A percentile compares a stretch with the other conserved stretches of the same genome.
Evolutionary conservation across 2,113 vertebrate species (phyloP).

Genomic region (Murina feae): DNA sequence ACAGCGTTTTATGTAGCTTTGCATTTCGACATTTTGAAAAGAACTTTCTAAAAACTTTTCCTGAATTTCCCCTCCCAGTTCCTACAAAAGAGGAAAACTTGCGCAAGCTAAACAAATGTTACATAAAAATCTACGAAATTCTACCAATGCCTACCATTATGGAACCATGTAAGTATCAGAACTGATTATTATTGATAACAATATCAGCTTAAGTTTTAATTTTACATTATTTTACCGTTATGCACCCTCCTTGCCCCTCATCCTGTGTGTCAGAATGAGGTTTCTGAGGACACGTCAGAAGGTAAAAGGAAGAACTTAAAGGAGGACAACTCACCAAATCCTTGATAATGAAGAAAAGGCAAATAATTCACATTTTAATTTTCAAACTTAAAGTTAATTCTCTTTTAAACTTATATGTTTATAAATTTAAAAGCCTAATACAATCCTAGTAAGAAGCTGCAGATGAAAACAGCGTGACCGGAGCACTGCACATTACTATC

Average conservation of each 20-base stretch:
- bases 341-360: slow-evolving; percentile 22
- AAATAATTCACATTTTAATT: background rate
- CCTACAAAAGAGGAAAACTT: background rate
- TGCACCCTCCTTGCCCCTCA: background rate
- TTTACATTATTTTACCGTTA: background rate
- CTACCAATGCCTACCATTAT: background rate
- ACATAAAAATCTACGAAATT: background rate
- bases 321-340: slow-evolving; percentile 53
- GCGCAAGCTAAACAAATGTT: background rate
- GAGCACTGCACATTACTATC: slow-evolving; percentile 25
- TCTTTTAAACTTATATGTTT: background rate
- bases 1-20: slow-evolving; percentile 52
- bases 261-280: background rate
- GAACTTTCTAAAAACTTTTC: background rate
- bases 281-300: background rate
- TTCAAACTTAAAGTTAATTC: slow-evolving; percentile 8
- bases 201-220: background rate
- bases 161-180: background rate
- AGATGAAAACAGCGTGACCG: slow-evolving; percentile 31
- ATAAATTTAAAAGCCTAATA: background rate
- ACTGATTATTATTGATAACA: background rate
- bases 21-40: slow-evolving; percentile 37
- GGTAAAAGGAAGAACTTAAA: background rate
- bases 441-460: slow-evolving; percentile 55
- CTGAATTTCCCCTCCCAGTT: background rate